A percentile compares a stretch with the other conserved stretches of the same genome.
Evolutionary conservation across 2,797 vertebrate genomes (phyloP).

Genomic region (Tiaroga cobitis): DNA sequence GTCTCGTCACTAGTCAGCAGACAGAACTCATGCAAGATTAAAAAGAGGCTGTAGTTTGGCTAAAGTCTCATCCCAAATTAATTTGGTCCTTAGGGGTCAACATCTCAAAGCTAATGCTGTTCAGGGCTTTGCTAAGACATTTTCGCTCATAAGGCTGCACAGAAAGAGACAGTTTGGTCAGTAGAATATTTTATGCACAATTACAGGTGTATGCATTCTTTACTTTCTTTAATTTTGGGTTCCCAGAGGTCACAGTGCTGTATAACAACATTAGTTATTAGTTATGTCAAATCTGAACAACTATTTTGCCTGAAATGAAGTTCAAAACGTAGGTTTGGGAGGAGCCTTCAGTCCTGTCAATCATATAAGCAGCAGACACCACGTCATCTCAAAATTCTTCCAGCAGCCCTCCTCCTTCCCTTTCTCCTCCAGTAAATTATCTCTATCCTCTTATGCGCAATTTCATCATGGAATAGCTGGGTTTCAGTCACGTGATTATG

Average conservation of each 20-base stretch:
- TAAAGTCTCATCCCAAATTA: conserved; percentile 46
- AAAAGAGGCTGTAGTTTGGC: conserved; percentile 43
- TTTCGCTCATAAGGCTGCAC: conserved; percentile 18
- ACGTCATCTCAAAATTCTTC: too few species aligned
- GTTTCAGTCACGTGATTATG: too few species aligned
- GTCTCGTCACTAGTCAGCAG: conserved; percentile 35
- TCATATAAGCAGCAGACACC: too few species aligned
- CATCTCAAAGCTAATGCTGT: conserved; percentile 44
- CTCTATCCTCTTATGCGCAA: too few species aligned
- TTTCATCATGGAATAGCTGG: too few species aligned
- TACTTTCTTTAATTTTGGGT: background rate
- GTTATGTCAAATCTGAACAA: background rate
- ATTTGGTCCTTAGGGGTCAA: conserved; percentile 50
- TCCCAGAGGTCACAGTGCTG: background rate
- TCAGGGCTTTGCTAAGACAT: background rate
- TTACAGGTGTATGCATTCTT: background rate
- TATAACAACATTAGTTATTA: background rate
- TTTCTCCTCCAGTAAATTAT: too few species aligned
- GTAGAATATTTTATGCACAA: conserved; percentile 5
- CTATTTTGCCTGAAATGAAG: background rate
- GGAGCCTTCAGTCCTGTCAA: too few species aligned
- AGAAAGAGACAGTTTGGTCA: background rate
- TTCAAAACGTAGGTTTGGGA: too few species aligned
- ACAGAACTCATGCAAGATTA: conserved; percentile 56
- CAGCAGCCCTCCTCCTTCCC: too few species aligned